Conservation (phyloP, 35 echinoderm and acorn worm species). For the Acanthaster planci region DNA sequence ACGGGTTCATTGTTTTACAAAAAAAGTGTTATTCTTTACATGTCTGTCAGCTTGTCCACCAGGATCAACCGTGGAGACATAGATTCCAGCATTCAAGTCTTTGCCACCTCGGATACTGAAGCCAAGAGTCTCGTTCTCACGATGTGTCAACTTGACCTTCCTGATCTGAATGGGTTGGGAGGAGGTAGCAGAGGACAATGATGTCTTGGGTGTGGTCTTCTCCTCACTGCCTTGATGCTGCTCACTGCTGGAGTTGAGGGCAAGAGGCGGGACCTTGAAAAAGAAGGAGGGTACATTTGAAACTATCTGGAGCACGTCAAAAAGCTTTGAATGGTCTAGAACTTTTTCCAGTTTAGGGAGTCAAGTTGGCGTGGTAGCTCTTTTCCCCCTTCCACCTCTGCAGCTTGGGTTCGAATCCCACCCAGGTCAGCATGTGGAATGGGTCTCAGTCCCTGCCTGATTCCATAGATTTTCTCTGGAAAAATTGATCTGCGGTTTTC, state of each 20-base stretch:
- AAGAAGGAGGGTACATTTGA: too few relatives aligned
- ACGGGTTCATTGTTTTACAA: too few relatives aligned
- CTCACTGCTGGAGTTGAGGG: slow-evolving; percentile 35
- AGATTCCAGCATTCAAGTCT: slow-evolving; percentile 88
- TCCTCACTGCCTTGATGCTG: slow-evolving; percentile 18
- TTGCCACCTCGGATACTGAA: slow-evolving; percentile 92
- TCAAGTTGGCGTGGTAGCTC: too few relatives aligned
- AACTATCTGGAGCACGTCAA: neutral
- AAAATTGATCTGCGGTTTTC: too few relatives aligned
- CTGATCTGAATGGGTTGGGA: slow-evolving; percentile 33
- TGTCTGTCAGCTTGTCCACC: slow-evolving; percentile 90
- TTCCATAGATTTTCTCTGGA: too few relatives aligned
- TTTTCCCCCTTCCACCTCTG: too few relatives aligned
- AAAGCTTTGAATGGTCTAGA: neutral
- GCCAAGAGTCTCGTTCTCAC: slow-evolving; percentile 69
- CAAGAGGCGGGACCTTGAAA: slow-evolving; percentile 20
- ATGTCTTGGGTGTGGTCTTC: neutral
- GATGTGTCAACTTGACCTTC: slow-evolving; percentile 65
- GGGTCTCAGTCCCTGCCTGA: too few relatives aligned
- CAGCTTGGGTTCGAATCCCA: too few relatives aligned
- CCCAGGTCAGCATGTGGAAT: too few relatives aligned
- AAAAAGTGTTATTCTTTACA: slow-evolving; percentile 53
- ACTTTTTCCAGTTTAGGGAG: too few relatives aligned
- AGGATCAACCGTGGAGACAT: slow-evolving; percentile 85
- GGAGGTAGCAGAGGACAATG: neutral